Evolutionary conservation across 2,113 vertebrate genomes (phyloP).

Genomic region (Lepisosteus oculatus): DNA sequence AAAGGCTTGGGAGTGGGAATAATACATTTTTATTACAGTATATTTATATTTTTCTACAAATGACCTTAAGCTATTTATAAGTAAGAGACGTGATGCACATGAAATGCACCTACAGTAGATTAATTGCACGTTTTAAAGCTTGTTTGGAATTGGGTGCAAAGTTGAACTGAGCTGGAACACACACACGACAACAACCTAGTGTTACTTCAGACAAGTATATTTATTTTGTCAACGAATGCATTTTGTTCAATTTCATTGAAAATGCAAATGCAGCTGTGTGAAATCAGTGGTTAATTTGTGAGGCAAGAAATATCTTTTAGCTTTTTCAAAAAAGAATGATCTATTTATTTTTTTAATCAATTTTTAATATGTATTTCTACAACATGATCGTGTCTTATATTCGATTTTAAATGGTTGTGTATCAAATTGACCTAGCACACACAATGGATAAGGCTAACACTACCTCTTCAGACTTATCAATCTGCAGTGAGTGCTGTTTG

Average conservation of each 20-base stretch:
- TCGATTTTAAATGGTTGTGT: constrained; percentile 14
- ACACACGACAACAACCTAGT: neutral
- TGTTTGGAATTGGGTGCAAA: constrained; percentile 9
- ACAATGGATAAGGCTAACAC: constrained; percentile 61
- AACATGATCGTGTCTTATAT: constrained; percentile 37
- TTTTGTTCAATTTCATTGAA: neutral
- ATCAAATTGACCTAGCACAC: constrained; percentile 8
- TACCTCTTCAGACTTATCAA: constrained; percentile 62
- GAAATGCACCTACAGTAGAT: constrained; percentile 16
- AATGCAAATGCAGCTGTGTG: neutral
- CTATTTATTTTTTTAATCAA: constrained; percentile 25
- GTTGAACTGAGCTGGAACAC: constrained; percentile 9
- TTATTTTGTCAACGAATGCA: constrained; percentile 3
- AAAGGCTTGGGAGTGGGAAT: constrained; percentile 24
- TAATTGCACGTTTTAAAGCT: neutral
- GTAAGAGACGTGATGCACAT: constrained; percentile 9
- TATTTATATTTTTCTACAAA: constrained; percentile 31
- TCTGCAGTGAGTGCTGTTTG: constrained; percentile 5
- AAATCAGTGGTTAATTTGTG: constrained; percentile 31
- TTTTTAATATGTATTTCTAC: constrained; percentile 51
- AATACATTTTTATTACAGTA: constrained; percentile 13
- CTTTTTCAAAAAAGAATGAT: constrained; percentile 15
- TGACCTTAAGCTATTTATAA: constrained; percentile 25
- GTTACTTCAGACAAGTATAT: neutral
- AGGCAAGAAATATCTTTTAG: constrained; percentile 8